Base-by-base conservation (phyloP, 1,140 invertebrate genomes). In the Oryctes rhinoceros region DNA sequence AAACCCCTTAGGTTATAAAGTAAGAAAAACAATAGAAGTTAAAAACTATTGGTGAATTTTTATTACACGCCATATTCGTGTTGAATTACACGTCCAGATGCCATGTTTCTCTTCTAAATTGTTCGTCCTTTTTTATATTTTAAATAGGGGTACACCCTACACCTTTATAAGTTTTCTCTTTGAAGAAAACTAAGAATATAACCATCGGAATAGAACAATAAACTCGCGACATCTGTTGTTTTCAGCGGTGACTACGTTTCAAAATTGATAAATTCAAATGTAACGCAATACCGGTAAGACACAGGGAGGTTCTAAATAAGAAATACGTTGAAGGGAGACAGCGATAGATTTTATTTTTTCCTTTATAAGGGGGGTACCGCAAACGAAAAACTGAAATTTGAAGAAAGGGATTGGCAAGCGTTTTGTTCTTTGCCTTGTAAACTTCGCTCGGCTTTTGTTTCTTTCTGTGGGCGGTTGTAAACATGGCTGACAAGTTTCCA, bases 391-490 rank as follows among this genome's bases (percentile, higher is more conserved):
- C 20, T 67, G 65, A 67, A 30, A 67, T 67, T 67, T 67, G 65
- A 67, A 24, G 18, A 67, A 5, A 67, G 9, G 49, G n/a, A 53
- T 53, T 53, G 49, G n/a, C 49, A 53, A 13, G 13, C n/a, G 65
- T 67, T 67, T 67, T 67, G 74, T 79, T 71, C 37, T 18, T 71
- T 65, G 48, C 74, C 24, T 80, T 80, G 74, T 75, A 80, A 59
- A 80, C 76, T 15, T 79, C 75, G 53, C 78, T 67, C 67, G 37
- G 30, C 78, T 79, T 79, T 82, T 81, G 80, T 81, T 81, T 75
- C 82, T 78, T 79, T 15, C 76, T 71, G 80, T 82, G 80, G 82
- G 82, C 82, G 82, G 82, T 80, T 82, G 65, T 82, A 78, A 82
- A 82, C 78, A 82, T 82, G 82, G 82, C 81, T 80, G 81, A 71